Evolutionary conservation across 2,888 invertebrate genomes (phyloP), one percentile per base, ranked within the genome.

Genomic region (Hemistola chrysoprasaria): DNA sequence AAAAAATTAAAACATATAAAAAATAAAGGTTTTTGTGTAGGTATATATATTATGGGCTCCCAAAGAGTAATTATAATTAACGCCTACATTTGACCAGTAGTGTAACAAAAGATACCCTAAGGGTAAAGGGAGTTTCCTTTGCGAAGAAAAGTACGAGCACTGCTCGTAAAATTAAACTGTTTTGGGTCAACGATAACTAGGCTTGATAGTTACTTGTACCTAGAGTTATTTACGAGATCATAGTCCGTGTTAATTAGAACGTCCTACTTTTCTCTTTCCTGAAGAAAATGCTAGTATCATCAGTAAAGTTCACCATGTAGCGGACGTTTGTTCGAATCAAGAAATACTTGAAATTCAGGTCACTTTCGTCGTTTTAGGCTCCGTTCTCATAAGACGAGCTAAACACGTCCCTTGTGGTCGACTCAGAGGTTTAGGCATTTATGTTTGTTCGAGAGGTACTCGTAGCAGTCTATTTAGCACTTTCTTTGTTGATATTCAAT

Each of bases 131-230:
- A 6, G 20, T 21, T 7, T 16, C 26, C 30, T 11, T 35, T 16
- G 8, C 11, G 8, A 37, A 27, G 28, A 28, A 24, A 32, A 8
- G 16, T 36, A 32, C 31, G 24, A 33, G 27, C 25, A 29, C 11
- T 21, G 20, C 8, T 21, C 10, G 31, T 42, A 37, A 42, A 36
- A 22, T 42, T 27, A 23, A 37, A 42, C 37, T 29, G 37, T 37
- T 37, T 37, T 37, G 42, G 42, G 42, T 37, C 42, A 33, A 29
- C 37, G 11, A 22, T 37, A 25, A 29, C 11, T 31, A 23, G n/a
- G 16, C 8, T 26, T 10, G 31, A 11, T 37, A 28, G 24, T 30
- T 23, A 16, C 26, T 16, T 4, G 16, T 16, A 16, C 4, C 32
- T 11, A 11, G 10, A 28, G 6, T 27, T 34, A 16, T 31, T 36